Percentiles rank a stretch among this genome's conserved stretches.
Conservation (phyloP, 1,140 invertebrate species). For the Lerema accius region DNA sequence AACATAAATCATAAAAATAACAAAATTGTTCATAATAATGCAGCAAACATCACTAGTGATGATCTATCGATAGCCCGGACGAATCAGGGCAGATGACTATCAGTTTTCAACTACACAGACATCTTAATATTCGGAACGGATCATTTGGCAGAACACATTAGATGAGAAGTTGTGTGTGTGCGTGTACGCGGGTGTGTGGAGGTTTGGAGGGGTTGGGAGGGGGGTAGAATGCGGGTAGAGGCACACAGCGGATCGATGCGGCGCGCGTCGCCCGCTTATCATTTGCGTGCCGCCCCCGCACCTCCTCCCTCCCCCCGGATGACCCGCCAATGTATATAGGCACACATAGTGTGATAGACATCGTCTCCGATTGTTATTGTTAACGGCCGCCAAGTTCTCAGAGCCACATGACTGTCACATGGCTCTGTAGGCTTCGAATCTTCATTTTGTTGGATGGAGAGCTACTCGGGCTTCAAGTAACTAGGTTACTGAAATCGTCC, state of each 20-base stretch:
- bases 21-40: neutral
- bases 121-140: conserved; percentile 70
- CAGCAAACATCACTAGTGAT: conserved; percentile 15
- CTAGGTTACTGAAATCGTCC: neutral
- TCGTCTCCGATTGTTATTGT: conserved; percentile 48
- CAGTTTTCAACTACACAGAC: conserved; percentile 59
- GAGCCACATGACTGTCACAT: conserved; percentile 44
- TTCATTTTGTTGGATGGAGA: neutral
- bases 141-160: conserved; percentile 80
- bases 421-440: conserved; percentile 19
- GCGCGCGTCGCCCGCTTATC: conserved; percentile 68
- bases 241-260: conserved; percentile 73
- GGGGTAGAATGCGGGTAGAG: conserved; percentile 52
- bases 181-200: conserved; percentile 41
- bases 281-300: conserved; percentile 66
- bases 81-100: conserved; percentile 55
- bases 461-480: neutral
- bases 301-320: conserved; percentile 41
- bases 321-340: conserved; percentile 45
- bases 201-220: conserved; percentile 34
- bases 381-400: conserved; percentile 35
- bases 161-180: conserved; percentile 53
- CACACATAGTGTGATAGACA: conserved; percentile 51
- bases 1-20: conserved; percentile 5
- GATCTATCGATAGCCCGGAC: conserved; percentile 17